Conservation (phyloP, 1,140 invertebrate genomes). For the Drosophila willistoni region DNA sequence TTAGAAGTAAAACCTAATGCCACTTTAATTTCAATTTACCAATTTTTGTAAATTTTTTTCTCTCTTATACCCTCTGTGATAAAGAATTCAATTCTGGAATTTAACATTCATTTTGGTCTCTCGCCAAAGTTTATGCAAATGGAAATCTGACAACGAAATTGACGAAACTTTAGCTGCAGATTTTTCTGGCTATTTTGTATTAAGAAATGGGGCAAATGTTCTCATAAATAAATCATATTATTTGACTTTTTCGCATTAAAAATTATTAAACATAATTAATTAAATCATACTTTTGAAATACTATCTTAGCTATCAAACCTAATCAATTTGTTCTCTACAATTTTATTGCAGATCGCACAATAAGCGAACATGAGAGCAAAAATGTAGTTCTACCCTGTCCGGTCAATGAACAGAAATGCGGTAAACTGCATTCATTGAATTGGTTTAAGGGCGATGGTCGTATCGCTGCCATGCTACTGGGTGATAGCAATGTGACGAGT, state of each 20-base stretch:
- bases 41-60: constrained; percentile 36
- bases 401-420: constrained; percentile 90
- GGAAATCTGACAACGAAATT: neutral
- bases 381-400: constrained; percentile 89
- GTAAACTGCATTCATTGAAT: constrained; percentile 93
- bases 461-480: constrained; percentile 92
- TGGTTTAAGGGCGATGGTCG: constrained; percentile 93
- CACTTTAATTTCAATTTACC: constrained; percentile 63
- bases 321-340: neutral
- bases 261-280: too few species aligned
- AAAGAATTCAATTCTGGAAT: constrained; percentile 15
- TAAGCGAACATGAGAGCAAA: constrained; percentile 85
- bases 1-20: constrained; percentile 37
- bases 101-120: constrained; percentile 43
- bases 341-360: constrained; percentile 70
- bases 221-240: too few species aligned
- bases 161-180: neutral
- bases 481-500: constrained; percentile 86
- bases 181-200: neutral
- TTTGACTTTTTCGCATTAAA: too few species aligned
- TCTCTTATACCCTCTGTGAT: neutral
- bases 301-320: too few species aligned
- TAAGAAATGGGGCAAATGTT: neutral
- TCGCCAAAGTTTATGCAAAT: constrained; percentile 8
- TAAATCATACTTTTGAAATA: too few species aligned